phyloP scores from a whole-genome alignment of 2,113 vertebrate genomes.

The Barnardius zonarius region DNA sequence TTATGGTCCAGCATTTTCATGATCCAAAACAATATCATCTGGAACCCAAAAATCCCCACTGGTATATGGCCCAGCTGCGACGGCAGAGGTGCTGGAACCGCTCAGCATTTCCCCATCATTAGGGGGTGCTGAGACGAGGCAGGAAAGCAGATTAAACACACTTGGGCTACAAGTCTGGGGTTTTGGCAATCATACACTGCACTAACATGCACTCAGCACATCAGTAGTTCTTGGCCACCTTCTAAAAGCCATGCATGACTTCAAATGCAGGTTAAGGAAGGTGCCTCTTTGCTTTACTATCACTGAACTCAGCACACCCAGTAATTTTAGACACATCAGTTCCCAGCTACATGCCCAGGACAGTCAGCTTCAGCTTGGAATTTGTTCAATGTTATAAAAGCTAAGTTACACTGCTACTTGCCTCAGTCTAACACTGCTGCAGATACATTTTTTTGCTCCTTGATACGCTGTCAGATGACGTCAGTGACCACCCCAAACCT shows the following conservation, averaged over 20 bases:
- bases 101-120: neutral
- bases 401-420: neutral
- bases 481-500: neutral
- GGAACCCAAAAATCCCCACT: neutral
- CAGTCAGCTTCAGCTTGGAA: neutral
- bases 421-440: neutral
- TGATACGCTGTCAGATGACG: neutral
- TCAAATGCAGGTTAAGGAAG: neutral
- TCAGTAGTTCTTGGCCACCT: neutral
- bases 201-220: neutral
- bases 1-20: neutral
- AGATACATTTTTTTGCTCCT: neutral
- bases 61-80: accelerated
- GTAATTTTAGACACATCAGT: neutral
- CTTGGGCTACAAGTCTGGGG: neutral
- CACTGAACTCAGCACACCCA: neutral
- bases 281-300: neutral
- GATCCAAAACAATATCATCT: neutral
- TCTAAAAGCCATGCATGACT: neutral
- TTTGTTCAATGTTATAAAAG: neutral
- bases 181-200: neutral
- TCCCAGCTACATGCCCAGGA: neutral
- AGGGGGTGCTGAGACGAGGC: neutral
- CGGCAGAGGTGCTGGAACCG: neutral
- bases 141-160: neutral